Conservation (phyloP, 2,113 vertebrate species). For the Apodemus sylvaticus region DNA sequence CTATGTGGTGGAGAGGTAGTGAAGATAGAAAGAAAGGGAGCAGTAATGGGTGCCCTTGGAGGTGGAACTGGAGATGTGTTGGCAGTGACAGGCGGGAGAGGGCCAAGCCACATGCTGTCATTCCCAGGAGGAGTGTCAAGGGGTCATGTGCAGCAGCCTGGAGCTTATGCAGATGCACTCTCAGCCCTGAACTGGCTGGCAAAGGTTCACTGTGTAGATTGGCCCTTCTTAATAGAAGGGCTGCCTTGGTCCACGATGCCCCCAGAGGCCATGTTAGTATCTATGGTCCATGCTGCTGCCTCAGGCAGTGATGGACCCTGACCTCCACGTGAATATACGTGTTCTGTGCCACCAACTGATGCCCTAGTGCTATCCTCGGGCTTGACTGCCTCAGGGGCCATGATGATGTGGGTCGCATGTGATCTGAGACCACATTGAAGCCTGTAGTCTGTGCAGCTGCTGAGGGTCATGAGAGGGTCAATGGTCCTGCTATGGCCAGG, state of each 20-base stretch:
- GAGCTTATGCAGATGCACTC: neutral
- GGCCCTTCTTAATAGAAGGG: neutral
- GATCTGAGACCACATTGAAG: neutral
- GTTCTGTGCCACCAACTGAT: neutral
- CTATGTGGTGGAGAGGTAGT: neutral
- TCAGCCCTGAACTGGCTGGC: neutral
- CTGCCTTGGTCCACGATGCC: neutral
- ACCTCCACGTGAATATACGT: neutral
- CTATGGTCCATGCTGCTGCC: neutral
- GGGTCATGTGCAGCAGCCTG: neutral
- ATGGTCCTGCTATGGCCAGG: neutral
- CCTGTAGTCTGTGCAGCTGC: neutral
- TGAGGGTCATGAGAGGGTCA: neutral
- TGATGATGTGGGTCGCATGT: neutral
- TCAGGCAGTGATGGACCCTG: neutral
- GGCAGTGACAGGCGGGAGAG: neutral
- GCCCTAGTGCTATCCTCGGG: neutral
- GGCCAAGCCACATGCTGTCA: neutral
- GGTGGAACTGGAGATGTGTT: neutral
- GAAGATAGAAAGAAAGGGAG: neutral
- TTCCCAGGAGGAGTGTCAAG: neutral
- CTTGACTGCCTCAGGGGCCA: neutral
- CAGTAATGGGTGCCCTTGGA: neutral
- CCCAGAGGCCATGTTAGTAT: neutral
- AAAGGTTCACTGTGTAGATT: neutral